phyloP scores from a whole-genome alignment of 2,113 vertebrate genomes.

The Noturus placidus region DNA sequence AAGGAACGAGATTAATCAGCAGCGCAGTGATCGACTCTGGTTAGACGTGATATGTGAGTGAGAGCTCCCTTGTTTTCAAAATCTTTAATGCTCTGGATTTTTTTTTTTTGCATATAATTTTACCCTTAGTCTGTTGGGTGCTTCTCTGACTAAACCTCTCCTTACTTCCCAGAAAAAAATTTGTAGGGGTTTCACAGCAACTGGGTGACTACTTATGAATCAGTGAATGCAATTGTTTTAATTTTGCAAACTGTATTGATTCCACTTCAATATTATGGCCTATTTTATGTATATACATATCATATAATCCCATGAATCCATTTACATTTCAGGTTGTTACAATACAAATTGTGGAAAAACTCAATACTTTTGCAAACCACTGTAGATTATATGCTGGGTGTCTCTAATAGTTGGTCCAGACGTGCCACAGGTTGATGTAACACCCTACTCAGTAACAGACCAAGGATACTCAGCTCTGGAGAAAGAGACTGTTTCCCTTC shows the following conservation, averaged over 20 bases:
- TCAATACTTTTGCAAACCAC: background rate
- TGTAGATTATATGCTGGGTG: background rate
- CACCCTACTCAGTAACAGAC: slow-evolving; percentile 75
- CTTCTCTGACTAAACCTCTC: background rate
- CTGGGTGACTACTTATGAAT: background rate
- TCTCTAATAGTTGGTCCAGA: slow-evolving; percentile 79
- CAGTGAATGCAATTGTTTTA: background rate
- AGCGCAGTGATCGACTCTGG: slow-evolving; percentile 74
- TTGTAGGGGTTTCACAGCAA: background rate
- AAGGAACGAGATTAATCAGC: slow-evolving; percentile 76
- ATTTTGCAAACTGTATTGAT: background rate
- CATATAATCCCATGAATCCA: background rate
- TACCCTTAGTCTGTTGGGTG: background rate
- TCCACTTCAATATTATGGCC: background rate
- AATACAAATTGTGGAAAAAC: background rate
- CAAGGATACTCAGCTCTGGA: slow-evolving; percentile 81
- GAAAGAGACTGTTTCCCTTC: slow-evolving; percentile 79
- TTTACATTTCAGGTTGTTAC: background rate
- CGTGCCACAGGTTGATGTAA: slow-evolving; percentile 77
- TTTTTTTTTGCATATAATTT: background rate
- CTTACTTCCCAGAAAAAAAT: background rate
- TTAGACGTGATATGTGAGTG: slow-evolving; percentile 85
- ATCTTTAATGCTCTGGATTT: background rate
- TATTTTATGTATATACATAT: slow-evolving; percentile 62
- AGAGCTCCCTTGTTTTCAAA: slow-evolving; percentile 31